Evolutionary conservation across 2,113 vertebrate genomes (phyloP), one percentile per base, ranked within the genome.

Genomic region (Tamias sibiricus): DNA sequence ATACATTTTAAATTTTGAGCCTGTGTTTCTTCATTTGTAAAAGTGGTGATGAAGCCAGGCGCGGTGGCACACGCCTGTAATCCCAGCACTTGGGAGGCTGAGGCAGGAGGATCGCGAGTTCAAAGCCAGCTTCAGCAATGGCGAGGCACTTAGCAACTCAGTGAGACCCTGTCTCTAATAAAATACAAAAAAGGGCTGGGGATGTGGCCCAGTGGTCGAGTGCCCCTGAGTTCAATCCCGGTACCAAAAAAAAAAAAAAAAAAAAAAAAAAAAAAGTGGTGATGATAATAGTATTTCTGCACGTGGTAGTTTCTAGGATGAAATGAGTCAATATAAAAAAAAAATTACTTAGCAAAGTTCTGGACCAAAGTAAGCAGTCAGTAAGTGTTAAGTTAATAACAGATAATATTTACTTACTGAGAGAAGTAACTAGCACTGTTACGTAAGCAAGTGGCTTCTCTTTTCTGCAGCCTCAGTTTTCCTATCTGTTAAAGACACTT

Each of bases 351-450:
- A 84, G 72, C 76, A 87, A n/a, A 77, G 24, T 91, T 11, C 74
- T 94, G n/a, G 40, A 94, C 59, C 90, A 95, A 89, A 93, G 72
- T 81, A 76, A 89, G 87, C 71, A 91, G 82, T 90, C 40, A 87
- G 11, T 76, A 68, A 85, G 57, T 90, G 9, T 87, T 94, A 74
- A 62, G 44, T 54, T 86, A 66, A 37, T 76, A 84, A 66, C 72
- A 87, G 57, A 35, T 85, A 47, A 32, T 89, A 44, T 72, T 75
- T 54, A 11, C 72, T 59, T 90, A 59, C 64, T 35, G 10, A 87
- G 75, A 72, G 74, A 85, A 89, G 40, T 91, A 57, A 82, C n/a
- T n/a, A 49, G 28, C 52, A 69, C 6, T 77, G 42, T 83, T 84
- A 44, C n/a, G 86, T 79, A 49, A 57, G 20, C 12, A 82, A 74